Evolutionary conservation across 2,113 vertebrate genomes (phyloP).

Genomic region (Amphiprion ocellaris): DNA sequence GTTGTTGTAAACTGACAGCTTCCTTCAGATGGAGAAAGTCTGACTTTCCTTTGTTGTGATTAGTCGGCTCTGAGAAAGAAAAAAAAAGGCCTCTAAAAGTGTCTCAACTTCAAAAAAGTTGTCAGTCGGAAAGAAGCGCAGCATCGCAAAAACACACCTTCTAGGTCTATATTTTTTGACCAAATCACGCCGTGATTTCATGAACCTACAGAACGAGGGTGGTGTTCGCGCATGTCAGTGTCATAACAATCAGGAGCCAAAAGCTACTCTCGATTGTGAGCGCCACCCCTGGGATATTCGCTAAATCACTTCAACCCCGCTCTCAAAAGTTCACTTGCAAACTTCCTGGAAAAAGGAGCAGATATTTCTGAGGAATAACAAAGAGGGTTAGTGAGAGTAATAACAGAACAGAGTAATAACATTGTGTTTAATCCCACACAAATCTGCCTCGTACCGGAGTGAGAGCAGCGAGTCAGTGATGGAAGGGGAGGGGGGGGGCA

Average conservation of each 20-base stretch:
- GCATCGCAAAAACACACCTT: background rate
- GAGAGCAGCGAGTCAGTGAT: slow-evolving; percentile 32
- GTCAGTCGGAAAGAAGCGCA: slow-evolving; percentile 24
- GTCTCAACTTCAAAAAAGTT: slow-evolving; percentile 19
- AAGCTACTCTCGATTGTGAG: slow-evolving; percentile 56
- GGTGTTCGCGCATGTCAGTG: slow-evolving; percentile 7
- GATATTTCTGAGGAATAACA: slow-evolving; percentile 71
- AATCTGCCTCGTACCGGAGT: slow-evolving; percentile 39
- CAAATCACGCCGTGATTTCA: slow-evolving; percentile 4
- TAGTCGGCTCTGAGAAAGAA: slow-evolving; percentile 10
- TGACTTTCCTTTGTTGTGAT: slow-evolving; percentile 38
- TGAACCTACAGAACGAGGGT: slow-evolving; percentile 15
- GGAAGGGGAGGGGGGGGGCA: slow-evolving; percentile 25
- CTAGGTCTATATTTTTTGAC: background rate
- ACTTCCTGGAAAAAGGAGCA: slow-evolving; percentile 75
- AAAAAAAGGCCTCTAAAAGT: slow-evolving; percentile 1
- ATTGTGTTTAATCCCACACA: slow-evolving; percentile 70
- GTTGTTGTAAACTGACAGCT: slow-evolving; percentile 30
- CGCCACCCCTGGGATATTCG: slow-evolving; percentile 69
- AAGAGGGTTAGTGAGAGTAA: slow-evolving; percentile 69
- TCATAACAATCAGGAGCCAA: slow-evolving; percentile 55
- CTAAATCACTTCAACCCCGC: slow-evolving; percentile 73
- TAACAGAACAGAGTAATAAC: slow-evolving; percentile 58
- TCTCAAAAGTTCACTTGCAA: slow-evolving; percentile 73
- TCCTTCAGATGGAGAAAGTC: slow-evolving; percentile 23